These are phyloP conservation scores for Penaeus monodon DNA, from an alignment of 2,888 invertebrate genomes.

Conservation along the genomic window DNA sequence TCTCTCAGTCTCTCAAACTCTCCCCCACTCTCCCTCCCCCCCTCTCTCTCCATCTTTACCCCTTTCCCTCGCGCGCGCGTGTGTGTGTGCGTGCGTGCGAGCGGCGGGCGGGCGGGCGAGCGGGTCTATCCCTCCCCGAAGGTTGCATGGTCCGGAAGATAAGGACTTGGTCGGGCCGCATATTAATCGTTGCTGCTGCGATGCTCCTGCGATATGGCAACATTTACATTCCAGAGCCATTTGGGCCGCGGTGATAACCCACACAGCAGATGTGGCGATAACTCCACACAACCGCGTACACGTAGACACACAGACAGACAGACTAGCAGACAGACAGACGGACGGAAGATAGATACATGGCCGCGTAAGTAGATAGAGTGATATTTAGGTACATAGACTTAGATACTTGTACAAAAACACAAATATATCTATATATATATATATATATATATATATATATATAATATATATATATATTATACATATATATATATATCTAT, in stretches of 20 bases:
- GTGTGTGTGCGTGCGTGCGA: not conserved
- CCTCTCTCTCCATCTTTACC: no score
- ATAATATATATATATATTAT: not conserved
- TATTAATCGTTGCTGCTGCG: slow-evolving; percentile 39
- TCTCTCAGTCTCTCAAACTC: no score
- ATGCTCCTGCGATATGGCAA: slow-evolving; percentile 31
- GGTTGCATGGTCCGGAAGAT: slow-evolving; percentile 32
- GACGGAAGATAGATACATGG: not conserved
- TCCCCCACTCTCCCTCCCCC: no score
- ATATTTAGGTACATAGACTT: not conserved
- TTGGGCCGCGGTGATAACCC: slow-evolving; percentile 38
- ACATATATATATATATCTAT: not conserved
- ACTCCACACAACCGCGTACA: not conserved
- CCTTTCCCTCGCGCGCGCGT: no score
- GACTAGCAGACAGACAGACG: slow-evolving; percentile 1
- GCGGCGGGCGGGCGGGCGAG: not conserved
- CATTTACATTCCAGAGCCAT: slow-evolving; percentile 40
- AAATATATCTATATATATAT: not conserved
- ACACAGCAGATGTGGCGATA: not conserved
- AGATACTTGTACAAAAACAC: not conserved
- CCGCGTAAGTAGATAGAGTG: not conserved
- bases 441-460: not conserved
- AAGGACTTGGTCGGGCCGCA: slow-evolving; percentile 30
- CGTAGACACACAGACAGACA: slow-evolving; percentile 2
- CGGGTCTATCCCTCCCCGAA: not conserved